Evolutionary conservation across 2,113 vertebrate species (phyloP).

Genomic region (Mustelus asterias): DNA sequence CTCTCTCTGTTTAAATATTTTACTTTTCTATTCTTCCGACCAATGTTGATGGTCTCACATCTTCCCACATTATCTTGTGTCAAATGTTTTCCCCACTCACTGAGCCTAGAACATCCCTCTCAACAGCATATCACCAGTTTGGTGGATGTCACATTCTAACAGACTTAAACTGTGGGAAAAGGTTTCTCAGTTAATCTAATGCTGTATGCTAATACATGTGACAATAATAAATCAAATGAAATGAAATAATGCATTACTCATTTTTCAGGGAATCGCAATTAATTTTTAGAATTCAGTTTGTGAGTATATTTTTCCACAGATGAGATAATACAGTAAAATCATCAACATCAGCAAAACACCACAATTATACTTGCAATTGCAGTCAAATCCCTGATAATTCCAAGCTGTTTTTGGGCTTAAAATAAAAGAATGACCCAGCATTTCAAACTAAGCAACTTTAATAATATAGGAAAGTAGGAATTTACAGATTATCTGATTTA

Average conservation of each 20-base stretch:
- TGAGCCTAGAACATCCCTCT: not conserved
- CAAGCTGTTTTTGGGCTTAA: not conserved
- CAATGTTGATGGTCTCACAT: not conserved
- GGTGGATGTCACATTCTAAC: not conserved
- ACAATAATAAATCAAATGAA: no score
- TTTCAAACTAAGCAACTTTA: not conserved
- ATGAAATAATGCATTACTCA: not conserved
- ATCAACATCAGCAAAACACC: not conserved
- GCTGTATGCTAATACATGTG: no score
- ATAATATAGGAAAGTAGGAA: not conserved
- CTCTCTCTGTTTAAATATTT: not conserved
- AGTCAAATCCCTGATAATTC: not conserved
- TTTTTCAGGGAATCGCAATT: not conserved
- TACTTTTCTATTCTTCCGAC: not conserved
- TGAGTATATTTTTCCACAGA: not conserved
- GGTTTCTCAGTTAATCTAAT: not conserved
- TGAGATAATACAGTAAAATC: not conserved
- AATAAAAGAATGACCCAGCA: not conserved
- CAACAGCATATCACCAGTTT: not conserved
- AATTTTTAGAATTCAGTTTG: not conserved
- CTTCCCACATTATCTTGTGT: not conserved
- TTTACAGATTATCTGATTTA: not conserved
- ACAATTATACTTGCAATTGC: not conserved
- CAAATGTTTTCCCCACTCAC: not conserved
- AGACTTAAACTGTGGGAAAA: constrained; percentile 3